Conservation (phyloP, 2,888 invertebrate species). For the Acleris holmiana region DNA sequence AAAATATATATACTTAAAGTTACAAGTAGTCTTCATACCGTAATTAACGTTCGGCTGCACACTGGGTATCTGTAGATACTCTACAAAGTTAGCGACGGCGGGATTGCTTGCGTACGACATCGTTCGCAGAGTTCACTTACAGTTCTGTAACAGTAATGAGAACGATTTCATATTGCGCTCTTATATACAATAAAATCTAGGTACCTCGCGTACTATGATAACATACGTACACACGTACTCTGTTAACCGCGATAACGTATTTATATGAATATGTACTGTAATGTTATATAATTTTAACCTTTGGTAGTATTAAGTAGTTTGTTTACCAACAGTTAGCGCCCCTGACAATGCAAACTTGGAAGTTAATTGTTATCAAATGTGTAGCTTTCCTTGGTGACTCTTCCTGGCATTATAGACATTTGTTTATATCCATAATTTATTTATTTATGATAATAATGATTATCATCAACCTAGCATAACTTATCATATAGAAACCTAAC, state of each 20-base stretch:
- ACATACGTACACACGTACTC: neutral
- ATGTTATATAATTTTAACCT: too few species aligned
- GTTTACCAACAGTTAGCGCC: neutral
- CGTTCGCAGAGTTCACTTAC: slow-evolving; percentile 8
- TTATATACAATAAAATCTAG: slow-evolving; percentile 17
- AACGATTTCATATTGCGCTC: slow-evolving; percentile 4
- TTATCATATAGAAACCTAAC: too few species aligned
- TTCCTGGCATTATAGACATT: too few species aligned
- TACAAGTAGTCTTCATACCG: slow-evolving; percentile 74
- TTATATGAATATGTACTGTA: too few species aligned
- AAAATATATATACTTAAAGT: neutral
- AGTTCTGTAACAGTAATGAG: slow-evolving; percentile 20
- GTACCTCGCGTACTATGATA: slow-evolving; percentile 9
- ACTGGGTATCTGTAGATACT: slow-evolving; percentile 89
- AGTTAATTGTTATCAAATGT: too few species aligned
- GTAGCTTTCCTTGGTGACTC: too few species aligned
- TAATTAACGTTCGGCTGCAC: slow-evolving; percentile 91
- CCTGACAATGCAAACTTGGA: neutral
- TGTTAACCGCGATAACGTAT: slow-evolving; percentile 7
- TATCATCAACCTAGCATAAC: too few species aligned
- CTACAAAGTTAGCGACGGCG: slow-evolving; percentile 88
- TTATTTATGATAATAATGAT: too few species aligned
- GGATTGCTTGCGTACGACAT: slow-evolving; percentile 72
- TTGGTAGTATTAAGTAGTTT: neutral
- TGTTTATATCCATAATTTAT: too few species aligned